Conservation (phyloP, 2,113 vertebrate genomes). For the Aptenodytes patagonicus region DNA sequence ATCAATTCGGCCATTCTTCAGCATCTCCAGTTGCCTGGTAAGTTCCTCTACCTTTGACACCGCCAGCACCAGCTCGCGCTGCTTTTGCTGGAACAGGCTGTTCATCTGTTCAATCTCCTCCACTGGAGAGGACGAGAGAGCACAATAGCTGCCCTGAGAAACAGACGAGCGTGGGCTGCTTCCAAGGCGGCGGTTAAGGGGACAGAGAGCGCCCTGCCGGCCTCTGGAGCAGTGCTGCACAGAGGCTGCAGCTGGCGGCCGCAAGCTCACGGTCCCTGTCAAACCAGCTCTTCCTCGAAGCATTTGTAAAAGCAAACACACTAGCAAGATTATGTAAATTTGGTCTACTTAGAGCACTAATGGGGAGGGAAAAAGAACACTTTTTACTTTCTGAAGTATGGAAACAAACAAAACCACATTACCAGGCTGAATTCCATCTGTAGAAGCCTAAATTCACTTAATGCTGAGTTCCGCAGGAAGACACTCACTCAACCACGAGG, state of each 20-base stretch:
- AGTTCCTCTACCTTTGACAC: conserved; percentile 94
- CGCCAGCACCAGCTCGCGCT: conserved; percentile 90
- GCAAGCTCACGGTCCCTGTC: not conserved
- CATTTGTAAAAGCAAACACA: not conserved
- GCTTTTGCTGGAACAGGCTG: conserved; percentile 95
- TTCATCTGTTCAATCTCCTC: conserved; percentile 99
- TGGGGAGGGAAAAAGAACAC: not conserved
- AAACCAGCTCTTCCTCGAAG: not conserved
- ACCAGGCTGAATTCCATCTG: not conserved
- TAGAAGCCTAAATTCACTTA: not conserved
- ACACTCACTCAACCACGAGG: not conserved
- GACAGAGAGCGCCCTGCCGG: not conserved
- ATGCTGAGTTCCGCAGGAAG: not conserved
- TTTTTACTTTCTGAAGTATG: not conserved
- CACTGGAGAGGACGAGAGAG: conserved; percentile 74
- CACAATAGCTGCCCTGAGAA: conserved; percentile 61
- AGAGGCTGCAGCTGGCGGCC: not conserved
- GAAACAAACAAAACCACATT: not conserved
- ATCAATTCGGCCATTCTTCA: conserved; percentile 91
- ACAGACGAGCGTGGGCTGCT: conserved; percentile 29
- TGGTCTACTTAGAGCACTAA: not conserved
- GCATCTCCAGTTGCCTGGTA: conserved; percentile 91
- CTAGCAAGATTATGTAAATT: not conserved
- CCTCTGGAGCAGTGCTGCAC: not conserved
- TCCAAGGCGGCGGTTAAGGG: conserved; percentile 20